Evolutionary conservation across 2,888 invertebrate genomes (phyloP), one percentile per base, ranked within the genome.

Genomic region (Phortica okadai): DNA sequence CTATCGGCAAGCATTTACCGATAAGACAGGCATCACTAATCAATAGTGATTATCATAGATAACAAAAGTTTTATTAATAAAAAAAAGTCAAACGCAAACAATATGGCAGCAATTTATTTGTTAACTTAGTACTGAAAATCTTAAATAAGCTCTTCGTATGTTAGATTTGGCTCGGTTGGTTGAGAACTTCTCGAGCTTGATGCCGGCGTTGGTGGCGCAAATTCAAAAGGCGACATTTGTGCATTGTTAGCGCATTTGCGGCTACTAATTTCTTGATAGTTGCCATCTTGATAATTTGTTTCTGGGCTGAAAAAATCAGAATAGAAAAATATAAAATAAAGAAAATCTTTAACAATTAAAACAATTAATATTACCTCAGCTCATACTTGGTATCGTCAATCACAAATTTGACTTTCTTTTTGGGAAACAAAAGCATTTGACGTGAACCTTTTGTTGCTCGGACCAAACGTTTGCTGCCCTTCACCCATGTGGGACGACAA

Each of bases 211-310:
- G 77, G 73, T 0, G 87, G 87, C 0, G 87, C 87, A 6, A 76
- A 74, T 50, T 87, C 88, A 10, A 75, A 50, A 6, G 88, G 88
- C 0, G 87, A 84, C 16, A 41, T 82, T 82, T 3, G 82, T 78
- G 78, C 80, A 10, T 0, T 70, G 69, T 8, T 75, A 76, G 11
- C 81, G 78, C 45, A 86, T 54, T 4, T 82, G 79, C 1, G 78
- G 73, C 62, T 78, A 82, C 75, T 79, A 79, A 1, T 77, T 5
- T 44, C 66, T 2, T 67, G 70, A 33, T 25, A n/a, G 10, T 64
- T 25, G 8, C 64, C 10, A 42, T 66, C 42, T 44, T 42, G n/a
- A 1, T 41, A n/a, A 44, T 66, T 66, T 11, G 42, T 7, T 14
- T 66, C 7, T 66, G 8, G 44, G 42, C 66, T 66, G 21, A 21